These are phyloP conservation scores for Phortica okadai DNA, from an alignment of 2,888 invertebrate species.

Conservation along the genomic window DNA sequence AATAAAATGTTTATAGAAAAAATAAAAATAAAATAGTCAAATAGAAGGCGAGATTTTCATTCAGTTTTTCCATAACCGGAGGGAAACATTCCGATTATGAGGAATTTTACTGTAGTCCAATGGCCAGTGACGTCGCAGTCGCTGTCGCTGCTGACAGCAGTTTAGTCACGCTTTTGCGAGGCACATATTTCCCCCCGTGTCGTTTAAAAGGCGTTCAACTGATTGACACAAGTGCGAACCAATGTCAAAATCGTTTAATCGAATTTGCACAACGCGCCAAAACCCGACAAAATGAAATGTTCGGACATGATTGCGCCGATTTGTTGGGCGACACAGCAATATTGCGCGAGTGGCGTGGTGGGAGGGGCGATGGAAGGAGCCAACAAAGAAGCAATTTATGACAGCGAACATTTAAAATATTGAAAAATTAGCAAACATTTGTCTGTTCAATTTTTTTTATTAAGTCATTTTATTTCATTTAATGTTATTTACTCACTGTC, in stretches of 20 bases:
- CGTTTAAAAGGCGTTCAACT: constrained; percentile 33
- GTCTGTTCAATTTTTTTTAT: not conserved
- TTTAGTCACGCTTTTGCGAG: constrained; percentile 47
- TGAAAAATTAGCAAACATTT: constrained; percentile 18
- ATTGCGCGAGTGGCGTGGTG: not conserved
- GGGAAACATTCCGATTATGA: not conserved
- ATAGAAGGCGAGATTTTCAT: too few relatives aligned
- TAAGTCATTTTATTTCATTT: not conserved
- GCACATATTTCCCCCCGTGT: constrained; percentile 37
- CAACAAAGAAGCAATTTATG: not conserved
- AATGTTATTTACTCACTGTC: not conserved
- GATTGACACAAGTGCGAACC: constrained; percentile 56
- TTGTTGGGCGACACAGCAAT: not conserved
- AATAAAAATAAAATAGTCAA: too few relatives aligned
- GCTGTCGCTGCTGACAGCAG: constrained; percentile 3
- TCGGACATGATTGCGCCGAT: not conserved
- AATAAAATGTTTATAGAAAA: too few relatives aligned
- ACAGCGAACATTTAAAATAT: constrained; percentile 3
- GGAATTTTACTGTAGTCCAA: not conserved
- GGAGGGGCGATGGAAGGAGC: not conserved
- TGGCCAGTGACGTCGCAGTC: not conserved
- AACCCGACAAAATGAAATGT: not conserved
- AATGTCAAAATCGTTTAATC: constrained; percentile 41
- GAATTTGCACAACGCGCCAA: constrained; percentile 7
- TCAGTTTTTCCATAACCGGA: not conserved